Conservation (phyloP, 1,140 invertebrate species). For the Caenorhabditis brenneri region DNA sequence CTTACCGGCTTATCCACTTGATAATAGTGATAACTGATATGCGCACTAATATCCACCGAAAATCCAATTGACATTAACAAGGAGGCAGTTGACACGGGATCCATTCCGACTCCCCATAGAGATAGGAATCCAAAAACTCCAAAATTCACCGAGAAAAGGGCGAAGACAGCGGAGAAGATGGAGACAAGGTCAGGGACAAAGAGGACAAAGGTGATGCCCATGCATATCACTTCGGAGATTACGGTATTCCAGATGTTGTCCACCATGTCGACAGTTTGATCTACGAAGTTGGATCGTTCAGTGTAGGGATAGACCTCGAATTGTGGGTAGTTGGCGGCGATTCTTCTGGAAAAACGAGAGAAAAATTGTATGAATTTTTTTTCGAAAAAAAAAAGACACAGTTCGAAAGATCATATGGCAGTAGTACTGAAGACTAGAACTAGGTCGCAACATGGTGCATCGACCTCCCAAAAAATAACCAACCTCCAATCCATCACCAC, state of each 20-base stretch:
- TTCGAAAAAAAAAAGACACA: no score
- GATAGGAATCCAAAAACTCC: conserved; percentile 71
- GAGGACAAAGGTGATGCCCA: conserved; percentile 71
- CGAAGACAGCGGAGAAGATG: conserved; percentile 67
- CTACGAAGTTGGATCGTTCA: conserved; percentile 54
- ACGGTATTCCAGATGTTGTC: conserved; percentile 71
- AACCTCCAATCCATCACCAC: conserved; percentile 54
- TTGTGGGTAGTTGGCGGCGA: conserved; percentile 46
- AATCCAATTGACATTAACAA: conserved; percentile 72
- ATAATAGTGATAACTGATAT: conserved; percentile 74
- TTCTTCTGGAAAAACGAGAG: conserved; percentile 2
- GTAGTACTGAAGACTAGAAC: no score
- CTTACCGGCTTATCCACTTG: conserved; percentile 47
- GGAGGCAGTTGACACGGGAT: conserved; percentile 72
- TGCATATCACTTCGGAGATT: conserved; percentile 69
- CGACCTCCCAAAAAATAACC: not conserved
- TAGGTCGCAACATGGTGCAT: no score
- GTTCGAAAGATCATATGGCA: no score
- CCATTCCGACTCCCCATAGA: conserved; percentile 69
- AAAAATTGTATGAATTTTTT: not conserved
- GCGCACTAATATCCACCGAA: conserved; percentile 72
- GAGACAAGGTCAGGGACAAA: conserved; percentile 71
- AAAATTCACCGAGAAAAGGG: conserved; percentile 68
- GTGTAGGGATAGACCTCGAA: conserved; percentile 54
- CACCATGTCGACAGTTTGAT: conserved; percentile 66